Base-by-base conservation (phyloP, 2,797 vertebrate genomes). In the Clarias laeviceps region DNA sequence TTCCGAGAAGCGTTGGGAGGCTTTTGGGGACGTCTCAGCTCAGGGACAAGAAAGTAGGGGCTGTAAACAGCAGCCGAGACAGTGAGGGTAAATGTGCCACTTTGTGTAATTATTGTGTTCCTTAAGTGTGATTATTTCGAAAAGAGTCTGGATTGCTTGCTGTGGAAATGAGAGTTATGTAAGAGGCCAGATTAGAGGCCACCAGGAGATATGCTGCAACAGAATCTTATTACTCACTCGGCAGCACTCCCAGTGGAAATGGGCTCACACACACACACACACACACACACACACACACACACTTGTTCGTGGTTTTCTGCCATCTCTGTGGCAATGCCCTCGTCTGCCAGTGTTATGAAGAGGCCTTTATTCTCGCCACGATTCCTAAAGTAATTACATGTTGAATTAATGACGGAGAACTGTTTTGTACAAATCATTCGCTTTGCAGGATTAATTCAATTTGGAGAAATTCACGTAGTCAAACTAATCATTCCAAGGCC, bases 91-190 rank as follows among this genome's bases (percentile, higher is more conserved):
- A 89, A 86, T 85, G 84, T 86, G 50, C 65, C 85, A 84, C 87
- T 89, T 86, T 83, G 65, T 86, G 83, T 91, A 90, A 91, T 90
- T 89, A 90, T 85, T 88, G 84, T 88, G 82, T 90, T 87, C 77
- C 88, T 88, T 87, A 79, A 88, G 88, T 82, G 64, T 83, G 83
- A 89, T 91, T 90, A 87, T 89, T 82, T 86, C 84, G 84, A 89
- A 88, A 84, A 69, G 50, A 83, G 29, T 64, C 66, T 40, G 37
- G 77, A 86, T 88, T 83, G 76, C 87, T 89, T 84, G 76, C 89
- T 90, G 88, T 92, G 87, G 87, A 92, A 90, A 92, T 89, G 79
- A 79, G 85, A 50, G 79, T 92, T 92, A 90, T 86, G 82, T 90
- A 90, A 92, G 81, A 61, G 86, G 45, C 79, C 34, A 77, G 78